A percentile compares a stretch with the other conserved stretches of the same genome.
Conservation (phyloP, 2,888 invertebrate species). For the Sthenelais limicola region DNA sequence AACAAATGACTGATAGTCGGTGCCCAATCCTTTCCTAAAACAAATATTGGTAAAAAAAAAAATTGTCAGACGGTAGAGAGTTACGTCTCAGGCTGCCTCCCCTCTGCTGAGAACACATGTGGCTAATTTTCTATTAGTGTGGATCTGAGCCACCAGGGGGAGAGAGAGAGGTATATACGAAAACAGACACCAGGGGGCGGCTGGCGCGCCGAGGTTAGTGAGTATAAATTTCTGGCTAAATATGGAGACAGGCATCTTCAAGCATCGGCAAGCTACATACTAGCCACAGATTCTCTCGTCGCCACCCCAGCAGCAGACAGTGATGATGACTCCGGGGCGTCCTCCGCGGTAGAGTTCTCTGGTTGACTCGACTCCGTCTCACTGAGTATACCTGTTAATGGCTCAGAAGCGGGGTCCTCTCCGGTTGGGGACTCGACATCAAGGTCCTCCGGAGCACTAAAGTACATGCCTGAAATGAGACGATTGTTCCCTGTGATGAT, state of each 20-base stretch:
- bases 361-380: background rate
- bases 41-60: no score
- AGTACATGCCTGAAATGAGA: conserved; percentile 47
- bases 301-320: no score
- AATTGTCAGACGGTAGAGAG: no score
- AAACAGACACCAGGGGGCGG: conserved; percentile 11
- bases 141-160: conserved; percentile 19
- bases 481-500: no score
- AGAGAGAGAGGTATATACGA: background rate
- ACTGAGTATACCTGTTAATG: background rate
- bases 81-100: no score
- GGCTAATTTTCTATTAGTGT: conserved; percentile 26
- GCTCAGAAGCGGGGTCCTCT: conserved; percentile 6
- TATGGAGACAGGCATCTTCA: conserved; percentile 15
- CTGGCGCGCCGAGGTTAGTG: conserved; percentile 1
- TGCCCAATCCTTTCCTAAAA: no score
- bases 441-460: conserved; percentile 47
- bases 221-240: conserved; percentile 19
- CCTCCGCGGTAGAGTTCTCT: background rate
- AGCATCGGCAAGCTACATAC: conserved; percentile 31
- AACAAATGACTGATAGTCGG: no score
- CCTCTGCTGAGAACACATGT: no score
- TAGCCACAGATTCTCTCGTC: conserved; percentile 14
- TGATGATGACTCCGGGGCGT: no score
- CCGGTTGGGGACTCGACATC: conserved; percentile 34